These are phyloP conservation scores for Phyllotis vaccarum DNA, from an alignment of 2,797 vertebrate genomes.

Conservation along the genomic window DNA sequence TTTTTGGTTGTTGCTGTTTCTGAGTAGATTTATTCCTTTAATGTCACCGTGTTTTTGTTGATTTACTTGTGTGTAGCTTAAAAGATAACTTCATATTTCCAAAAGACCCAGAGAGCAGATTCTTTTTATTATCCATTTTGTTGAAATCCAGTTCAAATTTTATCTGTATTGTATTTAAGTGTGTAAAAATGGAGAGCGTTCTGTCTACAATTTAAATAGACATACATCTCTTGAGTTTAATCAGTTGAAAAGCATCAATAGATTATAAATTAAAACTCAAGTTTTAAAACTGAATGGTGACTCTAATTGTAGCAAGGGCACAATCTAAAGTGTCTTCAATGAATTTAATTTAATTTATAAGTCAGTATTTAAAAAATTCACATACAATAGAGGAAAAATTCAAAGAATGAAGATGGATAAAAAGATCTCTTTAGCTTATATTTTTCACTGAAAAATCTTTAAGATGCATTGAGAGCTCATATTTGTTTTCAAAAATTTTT, in stretches of 20 bases:
- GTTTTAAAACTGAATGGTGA: neutral
- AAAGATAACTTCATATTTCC: neutral
- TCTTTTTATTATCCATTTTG: neutral
- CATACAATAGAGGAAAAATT: constrained; percentile 16
- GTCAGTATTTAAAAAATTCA: constrained; percentile 48
- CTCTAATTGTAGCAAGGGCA: neutral
- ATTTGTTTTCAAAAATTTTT: neutral
- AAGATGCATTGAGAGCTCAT: neutral
- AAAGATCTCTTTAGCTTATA: neutral
- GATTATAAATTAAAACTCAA: constrained; percentile 28
- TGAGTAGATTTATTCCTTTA: neutral
- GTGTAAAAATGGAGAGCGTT: neutral
- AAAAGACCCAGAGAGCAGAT: neutral
- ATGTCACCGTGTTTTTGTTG: neutral
- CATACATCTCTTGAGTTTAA: neutral
- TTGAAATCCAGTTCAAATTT: neutral
- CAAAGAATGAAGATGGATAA: neutral
- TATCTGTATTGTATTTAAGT: neutral
- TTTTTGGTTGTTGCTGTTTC: neutral
- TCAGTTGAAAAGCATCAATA: neutral
- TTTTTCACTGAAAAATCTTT: neutral
- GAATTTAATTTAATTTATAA: constrained; percentile 47
- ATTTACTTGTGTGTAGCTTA: neutral
- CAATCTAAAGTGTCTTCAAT: constrained; percentile 39
- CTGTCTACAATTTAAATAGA: constrained; percentile 29